These are phyloP conservation scores for human (Homo sapiens) DNA, from an alignment of 2,113 vertebrate genomes.

Conservation along the genomic window GRCh38 chr2:86512501-86513000, in stretches of 20 bases:
- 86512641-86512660: not conserved
- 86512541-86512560: not conserved
- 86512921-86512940: not conserved
- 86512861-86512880: not conserved
- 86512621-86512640: not conserved
- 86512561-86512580: not conserved
- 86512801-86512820: not conserved
- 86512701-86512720: not conserved
- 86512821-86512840: not conserved
- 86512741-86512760: not conserved
- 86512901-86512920: not conserved
- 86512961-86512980: not conserved
- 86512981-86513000: not conserved
- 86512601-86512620: not conserved
- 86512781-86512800: not conserved
- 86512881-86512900: not conserved
- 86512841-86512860: not conserved
- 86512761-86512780: not conserved
- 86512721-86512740: not conserved
- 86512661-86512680: constrained; percentile 2
- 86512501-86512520: not conserved
- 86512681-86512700: not conserved
- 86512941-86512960: not conserved
- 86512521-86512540: not conserved
- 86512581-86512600: not conserved